Evolutionary conservation across 2,797 vertebrate species (phyloP), one percentile per base, ranked within the genome.

Genomic region (Pipistrellus nathusii): DNA sequence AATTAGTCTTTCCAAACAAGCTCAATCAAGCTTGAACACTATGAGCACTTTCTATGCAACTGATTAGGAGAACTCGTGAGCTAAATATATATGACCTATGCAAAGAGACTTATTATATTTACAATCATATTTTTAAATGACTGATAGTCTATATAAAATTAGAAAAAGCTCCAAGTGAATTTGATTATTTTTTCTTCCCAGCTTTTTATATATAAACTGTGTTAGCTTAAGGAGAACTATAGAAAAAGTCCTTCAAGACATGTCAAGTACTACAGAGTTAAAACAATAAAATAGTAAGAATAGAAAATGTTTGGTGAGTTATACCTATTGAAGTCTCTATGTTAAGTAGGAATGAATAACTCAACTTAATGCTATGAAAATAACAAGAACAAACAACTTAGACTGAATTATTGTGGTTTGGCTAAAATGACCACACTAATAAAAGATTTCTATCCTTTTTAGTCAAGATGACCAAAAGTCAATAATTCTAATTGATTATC

Each of bases 1-100:
- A 95, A 93, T 83, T 88, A 94, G 32, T 53, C 41, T 87, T 94
- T 90, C 78, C 51, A 93, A 80, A 89, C 7, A 94, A 95, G 66
- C 25, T 68, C 57, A 91, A 55, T 92, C 83, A 95, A 78, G 59
- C 17, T 27, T 41, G 88, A 89, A 89, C 18, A 38, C 13, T 85
- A 15, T 81, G 53, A 90, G 71, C 14, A 83, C 13, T 59, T 95
- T 85, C 75, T 83, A 64, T n/a, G 20, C 51, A 90, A 59, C n/a
- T 91, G 55, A 89, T 88, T 76, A 92, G 35, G 51, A 77, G 94
- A 72, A 44, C 11, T 15, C 32, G 21, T 53, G 35, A 90, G 15
- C 18, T 62, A 80, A 84, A 88, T 62, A 66, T 30, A n/a, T 59
- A 35, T 57, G 14, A 20, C 2, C 23, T 38, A 66, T 91, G 57